Base-by-base conservation (phyloP, 2,113 vertebrate genomes). In the Pseudorhombus dupliciocellatus region DNA sequence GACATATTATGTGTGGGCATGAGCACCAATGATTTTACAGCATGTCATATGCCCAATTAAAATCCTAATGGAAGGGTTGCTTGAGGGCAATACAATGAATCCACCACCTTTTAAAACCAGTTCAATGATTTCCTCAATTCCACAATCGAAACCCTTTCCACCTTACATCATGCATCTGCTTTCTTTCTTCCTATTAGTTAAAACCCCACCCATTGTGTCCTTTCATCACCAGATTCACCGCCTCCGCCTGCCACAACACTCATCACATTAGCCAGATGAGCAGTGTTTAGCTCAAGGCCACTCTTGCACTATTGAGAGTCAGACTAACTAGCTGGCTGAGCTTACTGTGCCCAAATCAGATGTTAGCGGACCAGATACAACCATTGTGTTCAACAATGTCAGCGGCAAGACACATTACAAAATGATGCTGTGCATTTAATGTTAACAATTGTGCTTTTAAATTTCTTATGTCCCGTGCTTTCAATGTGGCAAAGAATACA, bases 281-380 rank as follows among this genome's bases (percentile, higher is more conserved):
- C 70, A 44, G 58, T 34, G 66, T 70, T 82, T 81, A 50, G 72
- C 89, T 66, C 68, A 79, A 66, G 85, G 89, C 84, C 57, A 12
- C 48, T 70, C 73, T 63, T 0, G n/a, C 40, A 57, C 46, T n/a
- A 50, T 26, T n/a, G 56, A 64, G 21, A 55, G 25, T 62, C 69
- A 78, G 78, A 77, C 69, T 72, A 71, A 80, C 66, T 34, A 16
- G 62, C 71, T 59, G 53, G 37, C 24, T 66, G 24, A 66, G 70
- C 75, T 26, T 50, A 53, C 10, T 54, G 34, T 48, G 40, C 28
- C 56, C 37, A 77, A 77, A 74, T 77, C 62, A 59, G 28, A 73
- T 65, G 14, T 52, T 72, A 66, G 11, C 62, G 24, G 9, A 25
- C 44, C 69, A n/a, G 68, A 75, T n/a, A 11, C 51, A 61, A 40